Evolutionary conservation across 2,888 invertebrate species (phyloP).

Genomic region (Tiliacea aurago): DNA sequence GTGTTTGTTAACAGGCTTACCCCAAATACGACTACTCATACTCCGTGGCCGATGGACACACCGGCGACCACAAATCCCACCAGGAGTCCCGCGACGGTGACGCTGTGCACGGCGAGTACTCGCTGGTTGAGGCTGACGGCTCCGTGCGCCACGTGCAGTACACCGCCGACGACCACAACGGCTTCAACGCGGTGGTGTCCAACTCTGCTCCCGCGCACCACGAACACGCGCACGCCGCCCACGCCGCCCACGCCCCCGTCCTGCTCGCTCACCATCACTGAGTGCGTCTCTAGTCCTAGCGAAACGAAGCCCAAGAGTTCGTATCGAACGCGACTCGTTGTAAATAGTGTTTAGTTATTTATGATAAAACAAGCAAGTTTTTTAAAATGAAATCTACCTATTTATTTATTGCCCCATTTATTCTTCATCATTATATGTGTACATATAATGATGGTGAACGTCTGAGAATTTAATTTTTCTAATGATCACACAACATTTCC

Average conservation of each 20-base stretch:
- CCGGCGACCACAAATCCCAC: slow-evolving; percentile 91
- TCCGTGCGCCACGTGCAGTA: slow-evolving; percentile 90
- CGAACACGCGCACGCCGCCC: slow-evolving; percentile 59
- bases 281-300: slow-evolving; percentile 55
- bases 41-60: slow-evolving; percentile 90
- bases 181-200: slow-evolving; percentile 84
- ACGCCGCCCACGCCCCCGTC: slow-evolving; percentile 67
- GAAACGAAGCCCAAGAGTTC: slow-evolving; percentile 28
- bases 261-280: slow-evolving; percentile 74
- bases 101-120: slow-evolving; percentile 90
- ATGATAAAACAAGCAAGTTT: slow-evolving; percentile 52
- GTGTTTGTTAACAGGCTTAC: slow-evolving; percentile 78
- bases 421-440: not conserved
- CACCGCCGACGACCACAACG: slow-evolving; percentile 88
- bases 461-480: not conserved
- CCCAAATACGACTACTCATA: slow-evolving; percentile 91
- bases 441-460: not conserved
- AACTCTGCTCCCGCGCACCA: slow-evolving; percentile 80
- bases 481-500: not conserved
- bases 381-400: slow-evolving; percentile 17
- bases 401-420: not conserved
- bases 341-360: slow-evolving; percentile 68
- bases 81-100: slow-evolving; percentile 91
- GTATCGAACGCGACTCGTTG: slow-evolving; percentile 50
- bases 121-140: slow-evolving; percentile 87